phyloP scores from a whole-genome alignment of 2,888 invertebrate species.

The Cephus sareptanus region DNA sequence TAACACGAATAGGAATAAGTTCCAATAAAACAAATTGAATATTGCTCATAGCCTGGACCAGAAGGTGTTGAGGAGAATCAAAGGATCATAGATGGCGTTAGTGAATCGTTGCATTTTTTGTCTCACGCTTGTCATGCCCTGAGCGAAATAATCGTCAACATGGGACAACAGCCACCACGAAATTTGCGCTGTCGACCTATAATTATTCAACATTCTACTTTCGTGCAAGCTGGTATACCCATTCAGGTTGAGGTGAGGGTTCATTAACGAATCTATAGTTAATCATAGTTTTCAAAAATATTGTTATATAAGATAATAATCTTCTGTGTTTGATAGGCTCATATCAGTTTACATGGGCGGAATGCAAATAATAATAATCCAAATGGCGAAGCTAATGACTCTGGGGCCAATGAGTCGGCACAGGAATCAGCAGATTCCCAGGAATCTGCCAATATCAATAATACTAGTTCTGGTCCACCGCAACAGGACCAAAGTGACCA shows the following conservation, averaged over 20 bases:
- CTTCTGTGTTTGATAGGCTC: constrained; percentile 38
- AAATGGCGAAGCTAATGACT: constrained; percentile 7
- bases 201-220: constrained; percentile 76
- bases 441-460: constrained; percentile 19
- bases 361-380: constrained; percentile 42
- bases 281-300: neutral
- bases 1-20: neutral
- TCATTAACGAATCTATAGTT: neutral
- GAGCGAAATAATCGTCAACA: constrained; percentile 85
- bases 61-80: constrained; percentile 70
- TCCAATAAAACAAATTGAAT: neutral
- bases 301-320: constrained; percentile 4
- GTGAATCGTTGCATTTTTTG: constrained; percentile 85
- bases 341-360: constrained; percentile 51
- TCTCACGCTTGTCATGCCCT: constrained; percentile 90
- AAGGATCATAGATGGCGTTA: constrained; percentile 78
- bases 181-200: constrained; percentile 79
- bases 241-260: constrained; percentile 71
- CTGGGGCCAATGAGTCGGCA: constrained; percentile 1
- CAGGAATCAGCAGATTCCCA: neutral
- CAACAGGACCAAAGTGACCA: constrained; percentile 31
- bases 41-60: constrained; percentile 43
- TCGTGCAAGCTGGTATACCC: constrained; percentile 75
- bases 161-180: constrained; percentile 76
- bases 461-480: constrained; percentile 32